Percentiles rank a stretch among this genome's conserved stretches.
These are phyloP conservation scores for Benitochromis conjunctus DNA, from an alignment of 2,113 vertebrate genomes.

Conservation along the genomic window DNA sequence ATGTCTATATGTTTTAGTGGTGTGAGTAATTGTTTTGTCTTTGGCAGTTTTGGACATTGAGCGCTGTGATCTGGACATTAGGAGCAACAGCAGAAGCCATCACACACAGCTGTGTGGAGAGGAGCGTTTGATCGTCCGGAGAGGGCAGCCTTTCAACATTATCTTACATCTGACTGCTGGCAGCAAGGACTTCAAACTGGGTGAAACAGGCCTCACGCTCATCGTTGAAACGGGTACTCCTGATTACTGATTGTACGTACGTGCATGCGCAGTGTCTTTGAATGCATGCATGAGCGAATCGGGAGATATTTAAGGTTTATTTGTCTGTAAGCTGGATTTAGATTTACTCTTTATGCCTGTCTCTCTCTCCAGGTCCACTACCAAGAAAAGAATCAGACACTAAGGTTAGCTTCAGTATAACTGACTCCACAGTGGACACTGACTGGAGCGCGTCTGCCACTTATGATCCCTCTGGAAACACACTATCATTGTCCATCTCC, in stretches of 20 bases:
- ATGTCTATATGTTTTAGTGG: background rate
- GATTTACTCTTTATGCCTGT: background rate
- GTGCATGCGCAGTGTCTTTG: background rate
- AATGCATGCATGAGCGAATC: background rate
- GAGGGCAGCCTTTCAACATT: slow-evolving; percentile 82
- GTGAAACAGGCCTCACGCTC: slow-evolving; percentile 67
- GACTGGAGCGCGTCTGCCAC: slow-evolving; percentile 72
- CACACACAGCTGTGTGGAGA: slow-evolving; percentile 62
- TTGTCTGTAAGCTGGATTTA: background rate
- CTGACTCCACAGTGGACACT: slow-evolving; percentile 39
- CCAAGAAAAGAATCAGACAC: slow-evolving; percentile 75
- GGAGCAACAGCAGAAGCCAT: slow-evolving; percentile 76
- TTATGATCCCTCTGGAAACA: slow-evolving; percentile 37
- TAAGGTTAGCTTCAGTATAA: slow-evolving; percentile 66
- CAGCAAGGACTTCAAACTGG: slow-evolving; percentile 51
- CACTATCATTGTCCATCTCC: slow-evolving; percentile 66
- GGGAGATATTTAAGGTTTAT: background rate
- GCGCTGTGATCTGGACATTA: slow-evolving; percentile 75
- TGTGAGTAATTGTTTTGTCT: background rate
- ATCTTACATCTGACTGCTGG: slow-evolving; percentile 71
- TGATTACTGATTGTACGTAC: background rate
- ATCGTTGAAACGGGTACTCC: slow-evolving; percentile 70
- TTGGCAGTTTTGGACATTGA: slow-evolving; percentile 75
- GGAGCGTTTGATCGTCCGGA: slow-evolving; percentile 75
- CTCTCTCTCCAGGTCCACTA: slow-evolving; percentile 70